These are phyloP conservation scores for Lasioglossum marginatum DNA, from an alignment of 2,888 invertebrate species.

Conservation along the genomic window DNA sequence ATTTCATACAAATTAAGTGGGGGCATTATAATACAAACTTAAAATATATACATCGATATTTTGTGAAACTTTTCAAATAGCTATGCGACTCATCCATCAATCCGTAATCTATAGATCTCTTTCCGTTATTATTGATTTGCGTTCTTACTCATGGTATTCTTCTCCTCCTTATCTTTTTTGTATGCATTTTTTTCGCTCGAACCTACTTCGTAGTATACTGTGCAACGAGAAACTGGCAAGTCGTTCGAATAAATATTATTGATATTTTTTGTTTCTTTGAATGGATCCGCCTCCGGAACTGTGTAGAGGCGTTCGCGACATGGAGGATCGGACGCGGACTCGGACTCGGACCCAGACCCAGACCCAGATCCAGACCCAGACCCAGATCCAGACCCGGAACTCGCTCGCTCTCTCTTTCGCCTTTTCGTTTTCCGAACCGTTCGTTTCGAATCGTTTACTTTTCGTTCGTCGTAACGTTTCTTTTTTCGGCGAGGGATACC, in stretches of 20 bases:
- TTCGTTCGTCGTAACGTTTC: slow-evolving; percentile 25
- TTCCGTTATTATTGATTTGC: slow-evolving; percentile 55
- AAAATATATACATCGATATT: slow-evolving; percentile 84
- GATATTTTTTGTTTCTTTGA: slow-evolving; percentile 32
- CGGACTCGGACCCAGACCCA: too few relatives aligned
- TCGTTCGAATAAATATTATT: slow-evolving; percentile 79
- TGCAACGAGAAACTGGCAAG: slow-evolving; percentile 81
- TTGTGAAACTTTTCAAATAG: slow-evolving; percentile 80
- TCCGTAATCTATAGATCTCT: slow-evolving; percentile 78
- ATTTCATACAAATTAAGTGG: slow-evolving; percentile 84
- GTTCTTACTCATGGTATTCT: slow-evolving; percentile 15
- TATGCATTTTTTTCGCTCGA: slow-evolving; percentile 62
- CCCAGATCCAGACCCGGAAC: too few relatives aligned
- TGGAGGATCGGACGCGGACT: slow-evolving; percentile 65
- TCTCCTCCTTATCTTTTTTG: slow-evolving; percentile 9
- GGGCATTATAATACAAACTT: slow-evolving; percentile 83
- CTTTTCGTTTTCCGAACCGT: slow-evolving; percentile 7
- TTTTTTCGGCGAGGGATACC: neutral
- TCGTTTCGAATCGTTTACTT: neutral
- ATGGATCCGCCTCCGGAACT: slow-evolving; percentile 55
- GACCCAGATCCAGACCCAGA: too few relatives aligned
- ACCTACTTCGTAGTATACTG: slow-evolving; percentile 76
- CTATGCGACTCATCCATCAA: slow-evolving; percentile 80
- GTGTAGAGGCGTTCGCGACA: slow-evolving; percentile 36
- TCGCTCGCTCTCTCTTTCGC: neutral